Evolutionary conservation across 2,888 invertebrate species (phyloP).

Genomic region (Teleogryllus oceanicus): DNA sequence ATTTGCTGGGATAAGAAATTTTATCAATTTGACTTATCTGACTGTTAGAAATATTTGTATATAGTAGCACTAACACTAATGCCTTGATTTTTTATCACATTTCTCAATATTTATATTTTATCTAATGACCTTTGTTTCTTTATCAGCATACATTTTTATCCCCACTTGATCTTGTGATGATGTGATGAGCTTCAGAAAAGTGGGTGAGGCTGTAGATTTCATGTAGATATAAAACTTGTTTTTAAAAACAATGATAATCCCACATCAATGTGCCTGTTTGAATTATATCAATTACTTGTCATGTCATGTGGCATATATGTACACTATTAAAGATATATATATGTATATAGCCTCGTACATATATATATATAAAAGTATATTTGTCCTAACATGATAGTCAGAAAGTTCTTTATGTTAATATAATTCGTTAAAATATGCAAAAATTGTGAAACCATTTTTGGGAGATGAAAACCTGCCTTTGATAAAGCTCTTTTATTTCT

Average conservation of each 20-base stretch:
- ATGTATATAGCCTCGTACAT: slow-evolving; percentile 21
- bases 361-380: slow-evolving; percentile 23
- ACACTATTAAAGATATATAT: background rate
- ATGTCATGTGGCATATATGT: background rate
- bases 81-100: slow-evolving; percentile 27
- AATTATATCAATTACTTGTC: slow-evolving; percentile 33
- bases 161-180: background rate
- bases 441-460: slow-evolving; percentile 5
- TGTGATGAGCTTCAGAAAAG: slow-evolving; percentile 18
- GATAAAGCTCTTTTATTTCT: background rate
- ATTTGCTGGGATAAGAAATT: slow-evolving; percentile 23
- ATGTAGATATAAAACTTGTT: slow-evolving; percentile 25
- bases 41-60: slow-evolving; percentile 27
- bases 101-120: slow-evolving; percentile 30
- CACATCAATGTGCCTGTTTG: slow-evolving; percentile 38
- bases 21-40: slow-evolving; percentile 28
- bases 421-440: background rate
- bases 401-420: slow-evolving; percentile 11
- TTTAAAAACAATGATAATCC: slow-evolving; percentile 33
- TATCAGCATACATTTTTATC: slow-evolving; percentile 1
- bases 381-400: slow-evolving; percentile 19
- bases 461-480: slow-evolving; percentile 18
- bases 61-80: slow-evolving; percentile 29
- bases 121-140: slow-evolving; percentile 24
- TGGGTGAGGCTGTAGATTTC: slow-evolving; percentile 25